Base-by-base conservation (phyloP, 1,140 invertebrate genomes). In the Lethocerus indicus region DNA sequence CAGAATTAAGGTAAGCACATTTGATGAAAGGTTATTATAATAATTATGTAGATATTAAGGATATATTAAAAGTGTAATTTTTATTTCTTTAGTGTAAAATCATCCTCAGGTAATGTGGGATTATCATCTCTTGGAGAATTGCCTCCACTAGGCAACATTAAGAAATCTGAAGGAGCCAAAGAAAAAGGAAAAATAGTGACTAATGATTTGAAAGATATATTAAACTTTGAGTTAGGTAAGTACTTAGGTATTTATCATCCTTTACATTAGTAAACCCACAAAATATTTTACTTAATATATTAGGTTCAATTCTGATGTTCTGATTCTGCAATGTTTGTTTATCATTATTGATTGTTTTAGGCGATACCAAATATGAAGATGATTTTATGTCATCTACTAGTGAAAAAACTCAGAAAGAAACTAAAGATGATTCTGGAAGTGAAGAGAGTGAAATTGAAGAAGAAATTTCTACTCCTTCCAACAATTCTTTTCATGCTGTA, bases 191-290 rank as follows among this genome's bases (percentile, higher is more conserved):
- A 65, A 47, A 57, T 63, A 51, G 64, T 67, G 53, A 64, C 68
- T 26, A 65, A 64, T 52, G 66, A 69, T 50, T 53, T 71, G 6
- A 71, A 70, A 49, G 62, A 67, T 54, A 55, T 70, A 23, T 63
- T 71, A 56, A 61, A 70, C 49, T 62, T 64, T 46, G 60, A 60
- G 32, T 52, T 63, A 50, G 64, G 68, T 68, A 54, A 60, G 58
- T 56, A 41, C 37, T 39, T 24, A 50, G 16, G 14, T 49, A 36
- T 49, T 52, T 39, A 0, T 39, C 44, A 25, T 47, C 39, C 18
- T 16, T 6, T 26, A 21, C 1, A 52, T 50, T 46, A 44, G 12
- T 6, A 16, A 47, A 12, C 13, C 13, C 4, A 40, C 14, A 49
- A 41, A 7, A 49, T 16, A 5, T 6, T 25, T 45, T 49, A 18